Base-by-base conservation (phyloP, 1,140 invertebrate genomes). In the Sarcophaga bullata region DNA sequence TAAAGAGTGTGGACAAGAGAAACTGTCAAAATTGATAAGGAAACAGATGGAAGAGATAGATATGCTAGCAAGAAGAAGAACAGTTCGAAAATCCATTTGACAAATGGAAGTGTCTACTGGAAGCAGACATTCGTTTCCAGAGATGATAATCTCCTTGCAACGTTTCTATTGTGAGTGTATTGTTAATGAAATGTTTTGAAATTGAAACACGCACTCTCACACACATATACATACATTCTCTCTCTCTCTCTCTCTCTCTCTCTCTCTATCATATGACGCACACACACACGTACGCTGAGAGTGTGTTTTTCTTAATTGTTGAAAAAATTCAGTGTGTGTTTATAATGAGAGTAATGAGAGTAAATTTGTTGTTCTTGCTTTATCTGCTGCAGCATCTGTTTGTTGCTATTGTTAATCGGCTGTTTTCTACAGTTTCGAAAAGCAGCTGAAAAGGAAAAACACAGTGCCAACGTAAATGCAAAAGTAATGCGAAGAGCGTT, bases 401-500 rank as follows among this genome's bases (percentile, higher is more conserved):
- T 46, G 37, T 82, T 17, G 17, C 50, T 78, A 8, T 54, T 78
- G 62, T 78, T 75, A n/a, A 72, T 15, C 58, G 48, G 37, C 15
- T 78, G 68, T 82, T 52, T 75, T 37, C 17, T 49, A 11, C 10
- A 46, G 8, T 37, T 58, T 52, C 37, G 11, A 80, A 80, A 10
- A 54, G 48, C 50, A 47, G n/a, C 47, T 6, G 13, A 73, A 73
- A 73, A 73, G 37, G 13, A 1, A 52, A 52, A 52, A 68, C 15
- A 68, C n/a, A 68, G 19, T 78, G 15, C 52, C 19, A 78, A 78
- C 75, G 75, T 78, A 78, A 78, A 78, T 78, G 49, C 75, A 78
- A 78, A 78, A 78, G 75, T 52, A 78, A 78, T 78, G 75, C 50
- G 75, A 78, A 78, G 15, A 78, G 49, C 48, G 75, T 78, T 78